Evolutionary conservation across 2,888 invertebrate genomes (phyloP).

Genomic region (Diachrysia chrysitis): DNA sequence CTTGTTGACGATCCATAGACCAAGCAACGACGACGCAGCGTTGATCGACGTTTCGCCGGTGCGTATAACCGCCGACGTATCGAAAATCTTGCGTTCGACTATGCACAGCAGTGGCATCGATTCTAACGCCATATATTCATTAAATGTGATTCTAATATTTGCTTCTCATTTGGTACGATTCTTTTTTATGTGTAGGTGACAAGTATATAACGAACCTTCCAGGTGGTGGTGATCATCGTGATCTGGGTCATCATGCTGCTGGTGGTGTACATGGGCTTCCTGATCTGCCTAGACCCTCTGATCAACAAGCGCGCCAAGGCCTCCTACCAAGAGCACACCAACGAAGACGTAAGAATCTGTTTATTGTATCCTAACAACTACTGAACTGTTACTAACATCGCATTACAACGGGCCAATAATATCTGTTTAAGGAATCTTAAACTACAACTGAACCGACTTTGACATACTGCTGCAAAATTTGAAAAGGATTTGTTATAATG

Average conservation of each 20-base stretch:
- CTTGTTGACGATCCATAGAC: too few species aligned
- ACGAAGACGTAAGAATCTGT: slow-evolving; percentile 96
- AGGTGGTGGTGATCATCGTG: slow-evolving; percentile 99
- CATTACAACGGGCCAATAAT: background rate
- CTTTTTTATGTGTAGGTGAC: too few species aligned
- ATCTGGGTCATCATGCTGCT: slow-evolving; percentile 98
- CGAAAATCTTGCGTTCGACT: too few species aligned
- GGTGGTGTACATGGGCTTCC: slow-evolving; percentile 99
- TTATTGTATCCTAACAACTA: slow-evolving; percentile 6
- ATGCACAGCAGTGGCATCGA: too few species aligned
- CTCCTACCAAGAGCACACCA: slow-evolving; percentile 98
- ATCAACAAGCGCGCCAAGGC: slow-evolving; percentile 96
- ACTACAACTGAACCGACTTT: background rate
- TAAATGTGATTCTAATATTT: too few species aligned
- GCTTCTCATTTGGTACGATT: too few species aligned
- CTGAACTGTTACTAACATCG: slow-evolving; percentile 6
- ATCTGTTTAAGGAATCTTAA: background rate
- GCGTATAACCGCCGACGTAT: too few species aligned
- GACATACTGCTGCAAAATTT: background rate
- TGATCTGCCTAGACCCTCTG: slow-evolving; percentile 98
- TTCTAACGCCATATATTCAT: too few species aligned
- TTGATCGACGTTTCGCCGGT: too few species aligned
- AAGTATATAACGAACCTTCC: too few species aligned
- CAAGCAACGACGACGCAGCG: too few species aligned
- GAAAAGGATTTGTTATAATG: background rate